Percentiles rank a stretch among this genome's conserved stretches.
Conservation (phyloP, 2,797 vertebrate species). For the Coracias cyanogaster region DNA sequence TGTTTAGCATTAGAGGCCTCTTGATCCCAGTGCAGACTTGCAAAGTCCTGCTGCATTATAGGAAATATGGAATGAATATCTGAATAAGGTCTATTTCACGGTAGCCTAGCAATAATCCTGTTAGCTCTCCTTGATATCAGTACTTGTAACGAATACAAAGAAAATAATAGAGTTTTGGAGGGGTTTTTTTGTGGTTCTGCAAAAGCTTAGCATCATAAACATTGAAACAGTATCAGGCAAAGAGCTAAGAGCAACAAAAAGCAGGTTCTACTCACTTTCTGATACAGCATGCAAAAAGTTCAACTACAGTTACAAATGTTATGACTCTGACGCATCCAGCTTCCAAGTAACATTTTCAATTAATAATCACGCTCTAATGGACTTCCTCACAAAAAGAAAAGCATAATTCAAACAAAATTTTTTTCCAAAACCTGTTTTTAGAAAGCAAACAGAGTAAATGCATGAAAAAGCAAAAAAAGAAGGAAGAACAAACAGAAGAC, state of each 20-base stretch:
- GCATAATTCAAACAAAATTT: constrained; percentile 51
- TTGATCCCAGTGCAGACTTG: constrained; percentile 63
- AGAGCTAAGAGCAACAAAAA: constrained; percentile 77
- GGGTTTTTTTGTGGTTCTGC: not conserved
- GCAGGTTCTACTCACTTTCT: constrained; percentile 67
- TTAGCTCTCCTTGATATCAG: constrained; percentile 76
- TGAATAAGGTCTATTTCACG: constrained; percentile 81
- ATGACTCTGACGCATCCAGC: constrained; percentile 32
- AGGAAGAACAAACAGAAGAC: constrained; percentile 69
- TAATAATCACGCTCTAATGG: constrained; percentile 70
- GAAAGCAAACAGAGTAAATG: constrained; percentile 67
- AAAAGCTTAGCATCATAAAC: constrained; percentile 10
- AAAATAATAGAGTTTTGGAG: not conserved
- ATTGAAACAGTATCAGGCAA: constrained; percentile 64
- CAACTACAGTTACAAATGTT: constrained; percentile 49
- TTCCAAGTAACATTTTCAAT: constrained; percentile 60
- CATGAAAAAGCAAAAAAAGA: constrained; percentile 43
- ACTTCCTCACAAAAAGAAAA: constrained; percentile 49
- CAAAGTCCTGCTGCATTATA: constrained; percentile 72
- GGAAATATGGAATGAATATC: constrained; percentile 29
- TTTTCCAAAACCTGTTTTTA: constrained; percentile 53
- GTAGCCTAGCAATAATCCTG: constrained; percentile 61
- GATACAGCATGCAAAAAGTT: constrained; percentile 79
- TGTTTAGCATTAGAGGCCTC: constrained; percentile 59
- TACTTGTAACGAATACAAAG: not conserved